A percentile compares a stretch with the other conserved stretches of the same genome.
Conservation (phyloP, 2,797 vertebrate species). For the Tragelaphus eurycerus region DNA sequence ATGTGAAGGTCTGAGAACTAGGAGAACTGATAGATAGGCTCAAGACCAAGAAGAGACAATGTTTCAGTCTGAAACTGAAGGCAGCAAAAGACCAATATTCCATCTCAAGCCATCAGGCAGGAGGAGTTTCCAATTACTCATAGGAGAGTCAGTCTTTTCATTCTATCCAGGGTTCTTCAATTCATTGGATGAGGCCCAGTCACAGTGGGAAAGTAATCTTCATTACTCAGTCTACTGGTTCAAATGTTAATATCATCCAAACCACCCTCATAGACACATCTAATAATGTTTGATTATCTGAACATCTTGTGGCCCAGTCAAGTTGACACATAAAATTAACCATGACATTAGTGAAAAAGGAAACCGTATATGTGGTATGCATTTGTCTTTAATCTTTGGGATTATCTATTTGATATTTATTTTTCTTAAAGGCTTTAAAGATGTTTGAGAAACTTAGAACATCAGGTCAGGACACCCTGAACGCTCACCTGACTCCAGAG, state of each 20-base stretch:
- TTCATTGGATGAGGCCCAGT: background rate
- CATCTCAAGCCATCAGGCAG: background rate
- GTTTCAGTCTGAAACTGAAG: background rate
- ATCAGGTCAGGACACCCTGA: background rate
- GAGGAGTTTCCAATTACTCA: background rate
- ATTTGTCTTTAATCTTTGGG: background rate
- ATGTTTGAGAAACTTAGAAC: background rate
- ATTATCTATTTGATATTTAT: background rate
- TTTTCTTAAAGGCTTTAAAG: background rate
- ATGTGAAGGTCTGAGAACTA: background rate
- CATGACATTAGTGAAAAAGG: background rate
- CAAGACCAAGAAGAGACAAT: background rate
- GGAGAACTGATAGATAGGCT: background rate
- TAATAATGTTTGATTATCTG: background rate
- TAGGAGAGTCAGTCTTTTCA: background rate
- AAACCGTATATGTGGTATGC: background rate
- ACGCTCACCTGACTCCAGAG: background rate
- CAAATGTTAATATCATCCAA: background rate
- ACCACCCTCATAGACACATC: background rate
- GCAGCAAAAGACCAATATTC: background rate
- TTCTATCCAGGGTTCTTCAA: background rate
- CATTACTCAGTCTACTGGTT: background rate
- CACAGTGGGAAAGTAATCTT: background rate
- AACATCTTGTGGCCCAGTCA: background rate
- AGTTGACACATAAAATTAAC: background rate